These are phyloP conservation scores for Danio jaintianensis DNA, from an alignment of 2,797 vertebrate genomes.

Conservation along the genomic window DNA sequence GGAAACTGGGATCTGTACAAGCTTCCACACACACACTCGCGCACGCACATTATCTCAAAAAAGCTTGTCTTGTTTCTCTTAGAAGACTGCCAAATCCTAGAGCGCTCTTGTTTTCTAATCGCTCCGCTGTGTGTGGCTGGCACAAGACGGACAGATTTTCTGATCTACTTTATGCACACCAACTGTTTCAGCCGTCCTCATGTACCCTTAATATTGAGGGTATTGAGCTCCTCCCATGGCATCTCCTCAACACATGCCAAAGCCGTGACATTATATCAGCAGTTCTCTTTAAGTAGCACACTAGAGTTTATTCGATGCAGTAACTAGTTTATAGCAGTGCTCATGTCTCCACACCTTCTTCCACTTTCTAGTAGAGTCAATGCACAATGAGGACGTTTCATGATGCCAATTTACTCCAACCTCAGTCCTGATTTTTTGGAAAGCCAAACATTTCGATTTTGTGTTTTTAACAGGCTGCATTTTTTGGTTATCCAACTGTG, in stretches of 20 bases:
- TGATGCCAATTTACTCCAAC: conserved; percentile 8
- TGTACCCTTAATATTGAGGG: not conserved
- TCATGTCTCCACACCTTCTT: too few relatives aligned
- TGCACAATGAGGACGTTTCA: not conserved
- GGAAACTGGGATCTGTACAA: not conserved
- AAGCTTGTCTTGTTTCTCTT: conserved; percentile 37
- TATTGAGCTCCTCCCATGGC: conserved; percentile 8
- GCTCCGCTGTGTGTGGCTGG: conserved; percentile 51
- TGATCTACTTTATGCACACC: conserved; percentile 34
- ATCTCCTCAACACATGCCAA: conserved; percentile 8
- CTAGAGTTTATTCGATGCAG: not conserved
- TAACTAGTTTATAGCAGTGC: not conserved
- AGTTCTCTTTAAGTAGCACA: conserved; percentile 7
- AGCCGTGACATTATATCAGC: conserved; percentile 16
- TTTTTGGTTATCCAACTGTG: conserved; percentile 3
- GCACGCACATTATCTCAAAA: not conserved
- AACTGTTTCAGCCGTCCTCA: conserved; percentile 16
- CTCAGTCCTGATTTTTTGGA: conserved; percentile 1
- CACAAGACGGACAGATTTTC: conserved; percentile 21
- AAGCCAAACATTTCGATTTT: not conserved
- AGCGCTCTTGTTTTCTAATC: conserved; percentile 46
- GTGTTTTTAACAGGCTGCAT: conserved; percentile 4
- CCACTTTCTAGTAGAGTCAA: too few relatives aligned
- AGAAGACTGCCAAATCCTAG: conserved; percentile 46
- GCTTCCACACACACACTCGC: not conserved